phyloP scores from a whole-genome alignment of 2,888 invertebrate species.

The Sicus ferrugineus region DNA sequence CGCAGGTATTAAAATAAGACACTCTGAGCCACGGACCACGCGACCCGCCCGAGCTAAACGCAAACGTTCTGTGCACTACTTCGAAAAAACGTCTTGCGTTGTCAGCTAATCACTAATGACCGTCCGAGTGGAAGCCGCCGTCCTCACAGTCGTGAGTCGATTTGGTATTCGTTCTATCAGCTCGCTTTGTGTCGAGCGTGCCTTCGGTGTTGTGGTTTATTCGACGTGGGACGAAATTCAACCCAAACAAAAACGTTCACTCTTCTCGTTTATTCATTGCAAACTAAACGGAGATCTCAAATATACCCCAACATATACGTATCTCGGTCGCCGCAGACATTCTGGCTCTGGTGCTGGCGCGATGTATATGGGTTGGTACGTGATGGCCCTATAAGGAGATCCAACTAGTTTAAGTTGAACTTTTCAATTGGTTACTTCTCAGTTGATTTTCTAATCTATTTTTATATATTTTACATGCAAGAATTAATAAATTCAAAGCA shows the following conservation, averaged over 20 bases:
- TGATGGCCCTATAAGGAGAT: too few species aligned
- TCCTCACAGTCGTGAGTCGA: not conserved
- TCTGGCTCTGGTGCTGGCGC: slow-evolving; percentile 56
- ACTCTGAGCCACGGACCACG: not conserved
- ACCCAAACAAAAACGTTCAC: slow-evolving; percentile 45
- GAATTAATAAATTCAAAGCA: too few species aligned
- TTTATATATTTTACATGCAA: too few species aligned
- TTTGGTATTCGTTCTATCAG: slow-evolving; percentile 4
- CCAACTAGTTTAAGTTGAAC: too few species aligned
- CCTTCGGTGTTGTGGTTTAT: not conserved
- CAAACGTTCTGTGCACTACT: slow-evolving; percentile 5
- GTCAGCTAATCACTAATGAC: slow-evolving; percentile 17
- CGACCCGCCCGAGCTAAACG: not conserved
- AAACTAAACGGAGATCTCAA: slow-evolving; percentile 43
- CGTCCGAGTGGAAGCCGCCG: not conserved
- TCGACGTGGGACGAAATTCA: slow-evolving; percentile 34
- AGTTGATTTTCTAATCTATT: too few species aligned
- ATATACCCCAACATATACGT: slow-evolving; percentile 44
- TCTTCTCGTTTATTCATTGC: slow-evolving; percentile 47
- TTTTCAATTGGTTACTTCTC: too few species aligned
- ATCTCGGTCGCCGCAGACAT: slow-evolving; percentile 57
- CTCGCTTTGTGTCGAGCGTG: not conserved
- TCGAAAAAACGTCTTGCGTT: not conserved
- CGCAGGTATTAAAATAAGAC: not conserved
- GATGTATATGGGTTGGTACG: too few species aligned